Percentiles rank a stretch among this genome's conserved stretches.
Evolutionary conservation across 2,888 invertebrate species (phyloP).

Genomic region (Eilema caniola): DNA sequence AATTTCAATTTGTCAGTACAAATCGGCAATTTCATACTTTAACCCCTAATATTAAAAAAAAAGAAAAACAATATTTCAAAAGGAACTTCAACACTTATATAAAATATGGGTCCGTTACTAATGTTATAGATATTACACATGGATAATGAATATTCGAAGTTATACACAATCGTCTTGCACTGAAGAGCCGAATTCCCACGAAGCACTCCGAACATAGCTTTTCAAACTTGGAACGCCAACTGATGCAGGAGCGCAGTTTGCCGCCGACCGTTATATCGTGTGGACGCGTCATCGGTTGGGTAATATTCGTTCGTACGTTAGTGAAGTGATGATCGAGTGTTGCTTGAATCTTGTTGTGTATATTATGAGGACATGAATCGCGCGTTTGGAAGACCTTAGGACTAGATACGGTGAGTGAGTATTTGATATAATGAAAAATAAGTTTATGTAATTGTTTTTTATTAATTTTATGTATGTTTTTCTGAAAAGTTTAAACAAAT

Average conservation of each 20-base stretch:
- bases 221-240: slow-evolving; percentile 64
- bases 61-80: too few relatives aligned
- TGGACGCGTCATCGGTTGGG: slow-evolving; percentile 45
- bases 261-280: slow-evolving; percentile 55
- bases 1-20: too few relatives aligned
- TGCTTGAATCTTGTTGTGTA: slow-evolving; percentile 55
- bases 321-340: slow-evolving; percentile 66
- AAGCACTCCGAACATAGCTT: slow-evolving; percentile 57
- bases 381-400: slow-evolving; percentile 40
- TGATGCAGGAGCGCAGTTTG: slow-evolving; percentile 64
- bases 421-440: too few relatives aligned
- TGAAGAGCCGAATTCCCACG: slow-evolving; percentile 59
- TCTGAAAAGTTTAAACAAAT: background rate
- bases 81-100: too few relatives aligned
- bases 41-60: too few relatives aligned
- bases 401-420: slow-evolving; percentile 39
- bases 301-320: slow-evolving; percentile 52
- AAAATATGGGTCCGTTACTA: too few relatives aligned
- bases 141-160: slow-evolving; percentile 53
- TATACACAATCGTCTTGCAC: slow-evolving; percentile 56
- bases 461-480: background rate
- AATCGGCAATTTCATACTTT: too few relatives aligned
- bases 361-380: slow-evolving; percentile 57
- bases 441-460: too few relatives aligned
- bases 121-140: background rate